Evolutionary conservation across 2,113 vertebrate species (phyloP).

Genomic region (Microcebus lehilahytsara): DNA sequence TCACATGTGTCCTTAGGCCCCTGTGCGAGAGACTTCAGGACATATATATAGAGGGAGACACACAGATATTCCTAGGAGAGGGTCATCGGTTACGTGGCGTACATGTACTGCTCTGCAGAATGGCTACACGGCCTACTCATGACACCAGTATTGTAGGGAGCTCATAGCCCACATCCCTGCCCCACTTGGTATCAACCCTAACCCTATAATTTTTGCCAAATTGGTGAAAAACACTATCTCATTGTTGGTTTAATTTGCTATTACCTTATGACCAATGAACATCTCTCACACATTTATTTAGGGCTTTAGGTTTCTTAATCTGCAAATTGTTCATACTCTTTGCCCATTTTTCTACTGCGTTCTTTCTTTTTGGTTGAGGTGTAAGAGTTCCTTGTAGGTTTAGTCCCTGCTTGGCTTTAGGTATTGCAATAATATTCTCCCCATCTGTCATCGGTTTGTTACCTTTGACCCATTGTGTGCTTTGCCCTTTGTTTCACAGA

Average conservation of each 20-base stretch:
- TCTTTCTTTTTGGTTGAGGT: neutral
- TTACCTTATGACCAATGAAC: neutral
- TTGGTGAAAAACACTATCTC: neutral
- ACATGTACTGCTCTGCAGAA: neutral
- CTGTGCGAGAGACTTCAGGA: neutral
- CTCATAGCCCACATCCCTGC: neutral
- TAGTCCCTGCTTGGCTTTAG: neutral
- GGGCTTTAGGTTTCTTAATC: neutral
- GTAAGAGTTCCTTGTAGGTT: neutral
- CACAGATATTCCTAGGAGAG: neutral
- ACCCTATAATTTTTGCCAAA: neutral
- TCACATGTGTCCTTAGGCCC: neutral
- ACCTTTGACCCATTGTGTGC: neutral
- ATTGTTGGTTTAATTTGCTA: neutral
- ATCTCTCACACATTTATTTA: neutral
- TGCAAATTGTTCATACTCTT: neutral
- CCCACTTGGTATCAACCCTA: neutral
- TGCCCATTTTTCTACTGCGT: neutral
- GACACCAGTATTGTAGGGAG: neutral
- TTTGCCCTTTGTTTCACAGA: neutral
- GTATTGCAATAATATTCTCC: neutral
- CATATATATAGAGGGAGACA: too few species aligned
- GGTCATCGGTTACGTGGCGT: neutral
- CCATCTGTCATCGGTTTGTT: neutral
- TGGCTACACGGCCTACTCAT: too few species aligned